Conservation (phyloP, 2,888 invertebrate species). For the Noctua fimbriata region DNA sequence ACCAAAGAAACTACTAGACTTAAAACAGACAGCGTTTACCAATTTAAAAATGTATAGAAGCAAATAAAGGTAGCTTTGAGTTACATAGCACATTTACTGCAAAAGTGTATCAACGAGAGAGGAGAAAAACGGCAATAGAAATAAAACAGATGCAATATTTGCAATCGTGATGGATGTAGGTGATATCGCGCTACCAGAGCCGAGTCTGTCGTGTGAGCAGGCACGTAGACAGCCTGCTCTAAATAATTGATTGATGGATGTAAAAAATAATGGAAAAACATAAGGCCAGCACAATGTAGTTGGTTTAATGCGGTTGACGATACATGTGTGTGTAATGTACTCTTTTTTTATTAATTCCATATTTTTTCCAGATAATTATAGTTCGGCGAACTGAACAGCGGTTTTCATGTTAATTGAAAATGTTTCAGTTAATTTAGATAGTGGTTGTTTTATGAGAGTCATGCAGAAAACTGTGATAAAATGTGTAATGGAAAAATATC, state of each 20-base stretch:
- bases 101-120: neutral
- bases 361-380: conserved; percentile 51
- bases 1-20: conserved; percentile 54
- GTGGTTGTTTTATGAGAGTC: conserved; percentile 27
- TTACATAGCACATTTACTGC: conserved; percentile 52
- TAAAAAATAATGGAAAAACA: conserved; percentile 76
- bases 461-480: conserved; percentile 28
- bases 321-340: conserved; percentile 60
- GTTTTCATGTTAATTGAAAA: conserved; percentile 49
- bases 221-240: conserved; percentile 81
- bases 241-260: conserved; percentile 75
- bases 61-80: neutral
- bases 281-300: conserved; percentile 69
- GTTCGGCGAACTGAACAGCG: conserved; percentile 18
- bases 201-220: conserved; percentile 71
- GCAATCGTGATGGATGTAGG: conserved; percentile 12
- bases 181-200: conserved; percentile 39
- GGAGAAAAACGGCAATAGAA: conserved; percentile 48
- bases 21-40: conserved; percentile 43
- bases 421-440: conserved; percentile 46
- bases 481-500: conserved; percentile 30
- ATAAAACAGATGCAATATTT: conserved; percentile 19
- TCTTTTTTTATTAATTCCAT: conserved; percentile 55
- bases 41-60: conserved; percentile 17
- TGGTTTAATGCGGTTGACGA: conserved; percentile 66